Percentiles rank a stretch among this genome's conserved stretches.
phyloP scores from a whole-genome alignment of 2,797 vertebrate genomes.

The Crocodylus rhombifer region DNA sequence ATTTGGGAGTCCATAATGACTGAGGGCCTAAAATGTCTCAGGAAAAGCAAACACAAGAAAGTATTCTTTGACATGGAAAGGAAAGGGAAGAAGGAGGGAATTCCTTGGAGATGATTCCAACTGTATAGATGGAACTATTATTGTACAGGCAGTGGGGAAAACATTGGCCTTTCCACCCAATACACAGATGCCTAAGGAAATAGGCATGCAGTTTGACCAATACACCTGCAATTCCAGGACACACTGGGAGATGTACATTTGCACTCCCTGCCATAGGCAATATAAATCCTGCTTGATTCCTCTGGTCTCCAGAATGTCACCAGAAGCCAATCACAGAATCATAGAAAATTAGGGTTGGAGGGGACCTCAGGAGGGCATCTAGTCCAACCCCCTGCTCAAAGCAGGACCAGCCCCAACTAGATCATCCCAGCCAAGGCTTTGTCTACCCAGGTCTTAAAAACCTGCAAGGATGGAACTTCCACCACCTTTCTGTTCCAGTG shows the following conservation, averaged over 20 bases:
- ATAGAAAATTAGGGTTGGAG: too few relatives aligned
- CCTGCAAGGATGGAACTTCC: too few relatives aligned
- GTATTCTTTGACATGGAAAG: background rate
- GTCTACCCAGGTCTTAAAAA: too few relatives aligned
- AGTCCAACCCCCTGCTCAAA: too few relatives aligned
- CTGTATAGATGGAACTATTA: too few relatives aligned
- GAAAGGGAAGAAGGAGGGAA: background rate
- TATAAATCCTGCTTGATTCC: background rate
- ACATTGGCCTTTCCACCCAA: background rate
- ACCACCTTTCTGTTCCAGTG: too few relatives aligned
- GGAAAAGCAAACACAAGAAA: background rate
- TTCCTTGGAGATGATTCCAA: background rate
- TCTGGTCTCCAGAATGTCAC: background rate
- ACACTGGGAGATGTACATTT: fast-evolving
- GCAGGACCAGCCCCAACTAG: too few relatives aligned
- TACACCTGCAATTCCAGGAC: background rate
- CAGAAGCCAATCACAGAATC: too few relatives aligned
- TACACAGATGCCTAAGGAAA: fast-evolving
- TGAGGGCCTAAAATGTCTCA: fast-evolving
- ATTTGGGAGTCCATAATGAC: background rate
- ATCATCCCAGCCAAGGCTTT: too few relatives aligned
- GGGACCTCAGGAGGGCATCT: too few relatives aligned
- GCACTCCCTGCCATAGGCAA: fast-evolving
- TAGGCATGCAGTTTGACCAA: too few relatives aligned
- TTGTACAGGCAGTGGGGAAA: background rate